phyloP scores from a whole-genome alignment of 2,797 vertebrate genomes.

The Liparis tanakae region DNA sequence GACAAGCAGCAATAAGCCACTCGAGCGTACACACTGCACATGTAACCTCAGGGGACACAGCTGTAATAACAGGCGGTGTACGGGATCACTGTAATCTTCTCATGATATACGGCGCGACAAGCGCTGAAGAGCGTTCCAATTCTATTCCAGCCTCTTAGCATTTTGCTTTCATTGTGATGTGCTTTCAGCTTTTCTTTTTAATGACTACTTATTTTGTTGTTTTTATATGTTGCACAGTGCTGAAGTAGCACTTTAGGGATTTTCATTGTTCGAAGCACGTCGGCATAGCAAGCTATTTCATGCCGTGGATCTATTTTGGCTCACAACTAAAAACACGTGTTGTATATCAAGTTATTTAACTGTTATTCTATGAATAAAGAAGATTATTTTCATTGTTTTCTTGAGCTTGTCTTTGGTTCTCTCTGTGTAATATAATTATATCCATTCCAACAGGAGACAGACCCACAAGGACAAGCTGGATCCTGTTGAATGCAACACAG shows the following conservation, averaged over 20 bases:
- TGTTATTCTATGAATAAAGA: neutral
- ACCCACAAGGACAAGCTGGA: neutral
- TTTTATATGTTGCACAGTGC: neutral
- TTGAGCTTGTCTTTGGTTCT: neutral
- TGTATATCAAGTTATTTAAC: neutral
- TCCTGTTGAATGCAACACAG: neutral
- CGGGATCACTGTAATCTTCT: neutral
- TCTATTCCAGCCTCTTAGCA: neutral
- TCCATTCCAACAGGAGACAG: neutral
- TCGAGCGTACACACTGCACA: neutral
- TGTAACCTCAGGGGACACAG: constrained; percentile 3
- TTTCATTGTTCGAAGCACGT: neutral
- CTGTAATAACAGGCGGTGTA: constrained; percentile 1
- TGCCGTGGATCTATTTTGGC: neutral
- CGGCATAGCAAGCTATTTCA: neutral
- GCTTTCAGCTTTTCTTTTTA: neutral
- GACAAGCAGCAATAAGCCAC: constrained; percentile 1
- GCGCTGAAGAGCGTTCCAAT: neutral
- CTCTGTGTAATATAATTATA: neutral
- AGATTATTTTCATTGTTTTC: neutral
- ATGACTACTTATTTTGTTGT: neutral
- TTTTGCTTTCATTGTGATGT: neutral
- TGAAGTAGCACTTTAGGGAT: neutral
- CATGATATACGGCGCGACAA: neutral
- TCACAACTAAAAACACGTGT: neutral